phyloP scores from a whole-genome alignment of 2,888 invertebrate species.

The Peribatodes rhomboidaria region DNA sequence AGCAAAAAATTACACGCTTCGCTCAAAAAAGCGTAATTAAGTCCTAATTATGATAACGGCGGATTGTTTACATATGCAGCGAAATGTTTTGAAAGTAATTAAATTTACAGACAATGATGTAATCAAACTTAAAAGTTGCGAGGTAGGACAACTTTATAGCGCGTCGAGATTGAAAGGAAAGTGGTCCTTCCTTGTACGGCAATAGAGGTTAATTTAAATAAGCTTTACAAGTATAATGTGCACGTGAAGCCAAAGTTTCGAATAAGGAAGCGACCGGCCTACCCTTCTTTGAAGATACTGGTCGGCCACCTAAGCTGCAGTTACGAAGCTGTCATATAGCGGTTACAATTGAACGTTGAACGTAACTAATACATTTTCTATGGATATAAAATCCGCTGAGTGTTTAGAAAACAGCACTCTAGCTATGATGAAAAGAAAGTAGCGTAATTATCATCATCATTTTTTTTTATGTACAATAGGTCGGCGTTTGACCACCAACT shows the following conservation, averaged over 20 bases:
- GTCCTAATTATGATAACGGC: slow-evolving; percentile 24
- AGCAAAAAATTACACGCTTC: slow-evolving; percentile 15
- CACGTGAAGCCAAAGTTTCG: not conserved
- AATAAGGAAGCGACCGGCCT: not conserved
- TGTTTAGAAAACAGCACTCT: too few species aligned
- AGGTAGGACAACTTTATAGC: slow-evolving; percentile 4
- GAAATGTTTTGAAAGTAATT: slow-evolving; percentile 29
- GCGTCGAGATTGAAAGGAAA: slow-evolving; percentile 9
- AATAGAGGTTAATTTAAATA: slow-evolving; percentile 14
- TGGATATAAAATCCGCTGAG: too few species aligned
- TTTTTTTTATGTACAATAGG: too few species aligned
- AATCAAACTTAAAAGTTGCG: slow-evolving; percentile 24
- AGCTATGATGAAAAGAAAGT: too few species aligned
- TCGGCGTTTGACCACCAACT: too few species aligned
- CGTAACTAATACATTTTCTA: too few species aligned
- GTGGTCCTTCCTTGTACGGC: slow-evolving; percentile 10
- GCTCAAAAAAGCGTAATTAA: slow-evolving; percentile 34
- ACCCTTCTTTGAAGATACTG: not conserved
- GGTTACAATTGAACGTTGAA: too few species aligned
- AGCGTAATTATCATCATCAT: too few species aligned
- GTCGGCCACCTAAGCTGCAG: not conserved
- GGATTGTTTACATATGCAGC: slow-evolving; percentile 30
- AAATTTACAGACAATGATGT: slow-evolving; percentile 37
- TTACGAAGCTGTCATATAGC: too few species aligned
- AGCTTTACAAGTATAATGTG: slow-evolving; percentile 19